Conservation (phyloP, 2,113 vertebrate genomes). For the Vimba vimba region DNA sequence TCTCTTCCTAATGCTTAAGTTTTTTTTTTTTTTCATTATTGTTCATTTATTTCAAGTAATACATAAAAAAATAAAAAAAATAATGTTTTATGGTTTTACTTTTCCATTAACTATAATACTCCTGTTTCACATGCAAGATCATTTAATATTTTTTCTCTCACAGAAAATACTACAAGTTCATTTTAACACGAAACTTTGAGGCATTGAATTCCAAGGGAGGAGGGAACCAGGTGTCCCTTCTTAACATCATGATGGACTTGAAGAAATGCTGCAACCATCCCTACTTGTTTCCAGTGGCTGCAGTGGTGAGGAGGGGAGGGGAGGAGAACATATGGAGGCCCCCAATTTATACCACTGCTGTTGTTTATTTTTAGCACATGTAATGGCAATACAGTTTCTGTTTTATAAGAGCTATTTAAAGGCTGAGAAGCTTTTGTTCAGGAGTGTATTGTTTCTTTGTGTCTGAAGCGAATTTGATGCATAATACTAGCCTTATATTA, state of each 20-base stretch:
- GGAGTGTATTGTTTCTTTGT: conserved; percentile 27
- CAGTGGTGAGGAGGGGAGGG: conserved; percentile 75
- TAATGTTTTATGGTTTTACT: background rate
- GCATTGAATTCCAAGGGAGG: conserved; percentile 97
- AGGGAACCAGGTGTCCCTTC: conserved; percentile 95
- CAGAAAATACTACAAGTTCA: conserved; percentile 99
- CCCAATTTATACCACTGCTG: background rate
- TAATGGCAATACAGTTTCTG: conserved; percentile 11
- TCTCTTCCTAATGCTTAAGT: background rate
- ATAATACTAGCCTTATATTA: background rate
- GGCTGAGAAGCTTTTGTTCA: background rate
- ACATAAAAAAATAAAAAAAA: background rate
- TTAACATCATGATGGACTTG: conserved; percentile 99
- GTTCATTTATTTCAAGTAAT: background rate
- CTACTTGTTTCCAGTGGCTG: conserved; percentile 94
- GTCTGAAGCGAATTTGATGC: background rate
- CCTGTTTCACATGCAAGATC: background rate
- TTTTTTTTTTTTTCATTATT: background rate
- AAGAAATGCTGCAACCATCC: conserved; percentile 99
- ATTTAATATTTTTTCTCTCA: background rate
- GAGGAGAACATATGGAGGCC: background rate
- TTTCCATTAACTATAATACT: too few species aligned
- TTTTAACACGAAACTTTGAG: conserved; percentile 95
- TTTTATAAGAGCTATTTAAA: conserved; percentile 25
- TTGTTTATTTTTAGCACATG: conserved; percentile 38